Percentiles rank a stretch among this genome's conserved stretches.
These are phyloP conservation scores for Sebastiscus tertius DNA, from an alignment of 2,797 vertebrate genomes.

Conservation along the genomic window DNA sequence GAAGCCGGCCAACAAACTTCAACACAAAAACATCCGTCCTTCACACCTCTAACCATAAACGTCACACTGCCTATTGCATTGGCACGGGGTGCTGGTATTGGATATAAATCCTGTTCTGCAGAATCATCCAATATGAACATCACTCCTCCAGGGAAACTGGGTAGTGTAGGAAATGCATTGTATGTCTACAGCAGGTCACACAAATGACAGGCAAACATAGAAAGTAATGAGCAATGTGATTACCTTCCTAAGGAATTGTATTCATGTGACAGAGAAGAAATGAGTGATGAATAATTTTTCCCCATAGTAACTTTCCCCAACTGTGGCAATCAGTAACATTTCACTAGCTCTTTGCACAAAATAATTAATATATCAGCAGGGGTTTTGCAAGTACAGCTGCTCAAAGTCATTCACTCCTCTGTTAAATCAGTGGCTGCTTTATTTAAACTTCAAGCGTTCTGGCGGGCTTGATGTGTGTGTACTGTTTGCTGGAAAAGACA, in stretches of 20 bases:
- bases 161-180: neutral
- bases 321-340: conserved; percentile 21
- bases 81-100: neutral
- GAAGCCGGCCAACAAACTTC: neutral
- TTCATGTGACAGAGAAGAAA: neutral
- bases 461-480: neutral
- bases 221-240: neutral
- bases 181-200: neutral
- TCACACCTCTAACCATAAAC: neutral
- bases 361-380: conserved; percentile 24
- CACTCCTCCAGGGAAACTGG: neutral
- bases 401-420: conserved; percentile 11
- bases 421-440: conserved; percentile 18
- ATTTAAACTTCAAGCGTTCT: conserved; percentile 12
- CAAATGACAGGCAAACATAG: neutral
- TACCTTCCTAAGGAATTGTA: neutral
- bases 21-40: neutral
- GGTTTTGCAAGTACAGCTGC: conserved; percentile 14
- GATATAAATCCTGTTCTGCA: neutral
- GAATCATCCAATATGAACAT: neutral
- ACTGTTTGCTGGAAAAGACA: neutral
- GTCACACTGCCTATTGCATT: neutral
- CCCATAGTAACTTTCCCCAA: neutral
- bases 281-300: neutral
- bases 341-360: neutral